Evolutionary conservation across 2,888 invertebrate species (phyloP).

Genomic region (Lepidochitona cinerea): DNA sequence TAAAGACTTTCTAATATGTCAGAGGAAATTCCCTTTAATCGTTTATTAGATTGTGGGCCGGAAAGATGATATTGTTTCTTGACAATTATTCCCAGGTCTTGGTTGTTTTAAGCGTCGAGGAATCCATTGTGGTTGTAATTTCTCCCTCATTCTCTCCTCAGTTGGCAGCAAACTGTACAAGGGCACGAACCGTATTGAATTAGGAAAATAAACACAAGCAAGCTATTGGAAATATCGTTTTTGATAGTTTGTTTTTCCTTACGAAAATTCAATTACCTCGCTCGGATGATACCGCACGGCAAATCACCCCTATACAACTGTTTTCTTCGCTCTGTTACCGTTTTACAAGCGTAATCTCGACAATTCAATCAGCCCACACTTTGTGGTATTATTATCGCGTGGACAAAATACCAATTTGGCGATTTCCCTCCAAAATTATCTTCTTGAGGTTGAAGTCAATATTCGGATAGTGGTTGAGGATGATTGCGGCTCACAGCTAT

Average conservation of each 20-base stretch:
- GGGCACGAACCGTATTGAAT: not conserved
- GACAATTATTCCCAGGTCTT: not conserved
- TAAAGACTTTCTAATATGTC: not conserved
- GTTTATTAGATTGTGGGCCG: not conserved
- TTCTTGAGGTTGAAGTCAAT: not conserved
- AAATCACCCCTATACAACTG: not conserved
- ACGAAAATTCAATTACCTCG: not conserved
- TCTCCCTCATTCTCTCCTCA: not conserved
- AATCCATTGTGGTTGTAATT: not conserved
- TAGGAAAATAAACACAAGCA: not conserved
- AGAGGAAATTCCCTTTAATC: not conserved
- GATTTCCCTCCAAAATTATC: not conserved
- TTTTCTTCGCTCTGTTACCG: not conserved
- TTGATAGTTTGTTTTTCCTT: not conserved
- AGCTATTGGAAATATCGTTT: not conserved
- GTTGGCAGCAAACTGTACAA: not conserved
- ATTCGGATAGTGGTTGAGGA: no score
- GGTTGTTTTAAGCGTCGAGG: not conserved
- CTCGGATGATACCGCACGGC: not conserved
- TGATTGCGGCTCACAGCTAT: no score
- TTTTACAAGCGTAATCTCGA: not conserved
- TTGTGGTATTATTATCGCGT: not conserved
- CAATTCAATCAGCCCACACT: not conserved
- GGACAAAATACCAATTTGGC: not conserved
- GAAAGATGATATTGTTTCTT: not conserved